These are phyloP conservation scores for Eupithecia centaureata DNA, from an alignment of 2,888 invertebrate species.

Conservation along the genomic window DNA sequence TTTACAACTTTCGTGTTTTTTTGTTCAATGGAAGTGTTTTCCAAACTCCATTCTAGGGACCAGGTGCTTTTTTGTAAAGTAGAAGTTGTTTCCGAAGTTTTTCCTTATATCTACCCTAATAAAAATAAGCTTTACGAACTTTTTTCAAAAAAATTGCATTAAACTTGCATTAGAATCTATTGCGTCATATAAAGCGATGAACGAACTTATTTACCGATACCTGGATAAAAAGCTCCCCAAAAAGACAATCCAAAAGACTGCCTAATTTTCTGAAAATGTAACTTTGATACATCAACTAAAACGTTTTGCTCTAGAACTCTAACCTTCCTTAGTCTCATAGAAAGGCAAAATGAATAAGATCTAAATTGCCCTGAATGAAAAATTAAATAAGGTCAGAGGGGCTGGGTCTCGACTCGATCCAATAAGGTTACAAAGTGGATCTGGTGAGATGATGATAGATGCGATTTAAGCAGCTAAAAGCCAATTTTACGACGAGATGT, in stretches of 20 bases:
- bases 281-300: not conserved
- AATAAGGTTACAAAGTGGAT: constrained; percentile 2
- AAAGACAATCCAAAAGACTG: too few relatives aligned
- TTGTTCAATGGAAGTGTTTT: too few relatives aligned
- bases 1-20: not conserved
- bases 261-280: not conserved
- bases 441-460: not conserved
- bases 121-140: too few relatives aligned
- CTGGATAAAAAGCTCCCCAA: not conserved
- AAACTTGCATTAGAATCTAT: not conserved
- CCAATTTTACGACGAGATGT: not conserved
- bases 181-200: not conserved
- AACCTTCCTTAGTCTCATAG: not conserved
- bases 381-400: constrained; percentile 1
- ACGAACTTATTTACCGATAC: not conserved
- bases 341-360: constrained; percentile 5
- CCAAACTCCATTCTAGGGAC: too few relatives aligned
- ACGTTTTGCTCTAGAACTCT: not conserved
- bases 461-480: not conserved
- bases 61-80: too few relatives aligned
- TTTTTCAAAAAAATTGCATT: not conserved
- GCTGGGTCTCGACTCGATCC: not conserved
- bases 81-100: too few relatives aligned
- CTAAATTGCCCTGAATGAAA: constrained; percentile 7
- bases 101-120: too few relatives aligned